Base-by-base conservation (phyloP, 2,113 vertebrate genomes). In the Madoqua kirkii region DNA sequence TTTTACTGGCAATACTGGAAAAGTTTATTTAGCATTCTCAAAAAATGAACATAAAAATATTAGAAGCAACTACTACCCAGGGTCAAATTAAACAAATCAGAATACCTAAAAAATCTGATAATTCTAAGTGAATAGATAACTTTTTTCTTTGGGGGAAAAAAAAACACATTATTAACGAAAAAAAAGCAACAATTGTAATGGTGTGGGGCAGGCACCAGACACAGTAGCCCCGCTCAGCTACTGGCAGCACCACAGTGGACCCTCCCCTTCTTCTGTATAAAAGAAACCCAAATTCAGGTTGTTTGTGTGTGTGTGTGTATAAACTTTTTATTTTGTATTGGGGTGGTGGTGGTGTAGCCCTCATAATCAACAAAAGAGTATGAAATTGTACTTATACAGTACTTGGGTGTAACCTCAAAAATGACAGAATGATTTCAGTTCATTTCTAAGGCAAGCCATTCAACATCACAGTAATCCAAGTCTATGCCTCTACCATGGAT, bases 21-120 rank as follows among this genome's bases (percentile, higher is more conserved):
- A 96, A 97, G 43, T 79, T 97, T 59, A 90, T 64, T 97, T 54
- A 92, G 81, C n/a, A 59, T 67, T 95, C 62, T 40, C 17, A 1
- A 76, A 71, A 94, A 93, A 93, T 74, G 62, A 94, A 91, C 60
- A 91, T 55, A 64, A 93, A 88, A 90, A 76, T 89, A 92, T 74
- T 78, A 82, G 54, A 95, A 93, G 76, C 29, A 91, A 94, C 16
- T 17, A 92, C 45, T 91, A 64, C 29, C 91, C 60, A 62, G 50
- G 4, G 15, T 91, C 57, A 89, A 86, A 96, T 27, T 85, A 89
- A 93, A 43, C 83, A 95, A 97, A 92, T 36, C 2, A 59, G 36
- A 96, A 83, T 31, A 87, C 52, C 74, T 76, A 76, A 81, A 54
- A 97, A 90, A 15, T 67, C 2, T 85, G 25, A 23, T 76, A 95